Conservation (phyloP, 2,888 invertebrate species). For the Stenchaetothrips biformis region DNA sequence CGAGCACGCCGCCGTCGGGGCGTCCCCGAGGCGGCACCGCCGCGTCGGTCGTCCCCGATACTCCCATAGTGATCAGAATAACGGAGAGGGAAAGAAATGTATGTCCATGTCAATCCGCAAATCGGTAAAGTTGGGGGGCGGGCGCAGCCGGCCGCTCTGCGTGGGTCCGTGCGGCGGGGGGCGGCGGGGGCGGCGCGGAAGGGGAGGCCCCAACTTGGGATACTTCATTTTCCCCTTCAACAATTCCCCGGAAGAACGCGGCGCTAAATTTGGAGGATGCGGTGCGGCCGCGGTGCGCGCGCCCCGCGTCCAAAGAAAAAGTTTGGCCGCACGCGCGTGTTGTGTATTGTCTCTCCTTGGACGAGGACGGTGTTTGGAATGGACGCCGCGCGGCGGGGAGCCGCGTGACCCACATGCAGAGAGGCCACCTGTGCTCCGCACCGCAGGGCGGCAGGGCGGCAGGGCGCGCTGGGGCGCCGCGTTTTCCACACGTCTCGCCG, state of each 20-base stretch:
- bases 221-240: neutral
- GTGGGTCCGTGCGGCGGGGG: neutral
- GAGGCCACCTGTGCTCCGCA: too few relatives aligned
- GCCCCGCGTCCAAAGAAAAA: slow-evolving; percentile 31
- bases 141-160: slow-evolving; percentile 18
- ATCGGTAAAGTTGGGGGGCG: slow-evolving; percentile 28
- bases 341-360: slow-evolving; percentile 29
- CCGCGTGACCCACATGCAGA: too few relatives aligned
- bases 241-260: slow-evolving; percentile 30
- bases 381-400: too few relatives aligned
- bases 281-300: too few relatives aligned
- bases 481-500: too few relatives aligned
- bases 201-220: neutral
- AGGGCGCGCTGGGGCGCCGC: too few relatives aligned
- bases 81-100: slow-evolving; percentile 25
- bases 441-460: too few relatives aligned
- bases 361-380: neutral
- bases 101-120: neutral
- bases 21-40: too few relatives aligned
- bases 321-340: slow-evolving; percentile 28
- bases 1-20: too few relatives aligned
- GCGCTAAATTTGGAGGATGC: neutral
- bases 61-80: slow-evolving; percentile 28
- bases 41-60: slow-evolving; percentile 29
- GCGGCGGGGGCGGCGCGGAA: neutral